Percentiles rank a stretch among this genome's conserved stretches.
phyloP scores from a whole-genome alignment of 2,888 invertebrate genomes.

The Sarcophaga subvicina region DNA sequence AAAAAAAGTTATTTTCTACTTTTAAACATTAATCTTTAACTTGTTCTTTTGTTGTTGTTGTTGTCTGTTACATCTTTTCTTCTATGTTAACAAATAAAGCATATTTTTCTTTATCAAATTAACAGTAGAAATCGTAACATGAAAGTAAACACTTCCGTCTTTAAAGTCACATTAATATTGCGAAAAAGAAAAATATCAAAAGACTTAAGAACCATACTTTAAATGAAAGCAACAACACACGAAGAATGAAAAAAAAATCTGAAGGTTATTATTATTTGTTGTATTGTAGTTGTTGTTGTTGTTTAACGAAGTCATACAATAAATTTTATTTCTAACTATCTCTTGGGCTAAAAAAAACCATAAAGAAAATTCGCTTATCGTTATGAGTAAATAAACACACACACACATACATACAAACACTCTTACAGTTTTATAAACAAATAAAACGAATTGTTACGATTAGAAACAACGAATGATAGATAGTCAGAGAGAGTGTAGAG shows the following conservation, averaged over 20 bases:
- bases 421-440: background rate
- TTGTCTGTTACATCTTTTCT: background rate
- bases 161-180: constrained; percentile 70
- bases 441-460: background rate
- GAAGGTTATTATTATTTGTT: constrained; percentile 14
- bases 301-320: constrained; percentile 64
- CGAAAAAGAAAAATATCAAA: constrained; percentile 48
- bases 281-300: constrained; percentile 39
- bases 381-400: constrained; percentile 2
- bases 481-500: background rate
- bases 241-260: constrained; percentile 14
- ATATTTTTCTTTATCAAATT: constrained; percentile 69
- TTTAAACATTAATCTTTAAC: background rate
- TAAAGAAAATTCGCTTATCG: constrained; percentile 68
- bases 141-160: constrained; percentile 70
- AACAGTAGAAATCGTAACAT: constrained; percentile 69
- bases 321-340: constrained; percentile 67
- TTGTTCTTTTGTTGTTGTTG: background rate
- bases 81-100: constrained; percentile 54
- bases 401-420: background rate
- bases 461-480: background rate
- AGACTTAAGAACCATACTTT: constrained; percentile 68
- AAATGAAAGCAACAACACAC: constrained; percentile 54
- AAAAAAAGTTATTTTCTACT: background rate
- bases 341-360: constrained; percentile 31